Evolutionary conservation across 2,888 invertebrate species (phyloP).

Genomic region (Danaus chrysippus): DNA sequence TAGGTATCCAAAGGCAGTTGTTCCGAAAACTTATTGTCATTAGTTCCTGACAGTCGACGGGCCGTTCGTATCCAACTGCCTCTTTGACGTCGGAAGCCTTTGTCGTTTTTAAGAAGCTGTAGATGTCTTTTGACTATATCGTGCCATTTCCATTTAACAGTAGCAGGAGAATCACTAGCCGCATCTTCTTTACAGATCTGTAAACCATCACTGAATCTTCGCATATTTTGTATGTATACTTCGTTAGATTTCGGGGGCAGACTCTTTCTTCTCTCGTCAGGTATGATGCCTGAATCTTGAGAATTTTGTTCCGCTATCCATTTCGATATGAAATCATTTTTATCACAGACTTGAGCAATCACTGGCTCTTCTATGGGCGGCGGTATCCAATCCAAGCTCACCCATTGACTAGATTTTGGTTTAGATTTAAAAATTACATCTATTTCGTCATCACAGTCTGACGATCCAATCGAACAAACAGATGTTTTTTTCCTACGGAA

Average conservation of each 20-base stretch:
- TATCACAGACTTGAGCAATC: slow-evolving; percentile 75
- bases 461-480: slow-evolving; percentile 75
- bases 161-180: slow-evolving; percentile 73
- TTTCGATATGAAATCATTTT: slow-evolving; percentile 76
- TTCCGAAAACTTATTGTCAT: slow-evolving; percentile 54
- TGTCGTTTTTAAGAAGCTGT: slow-evolving; percentile 69
- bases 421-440: slow-evolving; percentile 79
- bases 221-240: slow-evolving; percentile 71
- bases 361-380: slow-evolving; percentile 74
- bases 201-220: slow-evolving; percentile 72
- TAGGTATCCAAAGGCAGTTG: slow-evolving; percentile 61
- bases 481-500: slow-evolving; percentile 74
- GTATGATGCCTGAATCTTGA: slow-evolving; percentile 62
- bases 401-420: slow-evolving; percentile 79
- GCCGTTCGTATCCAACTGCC: slow-evolving; percentile 74
- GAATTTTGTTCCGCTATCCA: slow-evolving; percentile 77
- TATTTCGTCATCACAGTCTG: slow-evolving; percentile 74
- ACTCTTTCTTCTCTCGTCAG: slow-evolving; percentile 71
- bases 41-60: slow-evolving; percentile 63
- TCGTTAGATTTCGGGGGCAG: slow-evolving; percentile 76
- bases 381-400: slow-evolving; percentile 77
- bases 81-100: slow-evolving; percentile 69
- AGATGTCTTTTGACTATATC: slow-evolving; percentile 74
- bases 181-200: slow-evolving; percentile 77
- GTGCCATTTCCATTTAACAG: slow-evolving; percentile 76